Evolutionary conservation across 92 coral and sea anemone species (phyloP), one percentile per base, ranked within the genome.

Genomic region (Porites lobata): DNA sequence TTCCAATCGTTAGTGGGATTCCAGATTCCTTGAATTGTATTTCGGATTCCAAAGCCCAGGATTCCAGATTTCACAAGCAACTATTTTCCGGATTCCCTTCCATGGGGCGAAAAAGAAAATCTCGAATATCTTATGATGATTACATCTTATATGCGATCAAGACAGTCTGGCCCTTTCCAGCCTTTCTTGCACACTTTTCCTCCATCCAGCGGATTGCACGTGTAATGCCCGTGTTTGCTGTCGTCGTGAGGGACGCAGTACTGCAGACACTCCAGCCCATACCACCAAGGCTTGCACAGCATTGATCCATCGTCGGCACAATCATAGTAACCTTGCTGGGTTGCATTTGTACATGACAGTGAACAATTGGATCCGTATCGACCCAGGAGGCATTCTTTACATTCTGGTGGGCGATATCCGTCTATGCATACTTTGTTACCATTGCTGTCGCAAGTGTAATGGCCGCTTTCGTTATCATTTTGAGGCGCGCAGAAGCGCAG

Each of bases 361-460:
- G 93, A 82, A 64, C 98, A 95, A 18, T 77, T 76, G 5, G 87
- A 67, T 0, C 98, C 96, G 79, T 81, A 89, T 91, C 98, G 88
- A 57, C 91, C 80, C 53, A 57, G 73, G 14, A 86, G 74, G 86
- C 98, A 94, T 13, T 84, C 80, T 19, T 12, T 43, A n/a, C 92
- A 91, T 8, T 91, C 86, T 1, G 75, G 67, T 3, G 76, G 80
- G 5, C 89, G 82, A 71, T 83, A 91, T n/a, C 77, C 81, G n/a
- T 79, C 59, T 12, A 26, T 18, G 75, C 89, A 92, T 18, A 90
- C 85, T 70, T 89, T 82, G 72, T 73, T 66, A 43, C 92, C 91
- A 19, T 76, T 22, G 65, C 43, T 70, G 83, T 81, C 90, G 22
- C 90, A 90, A 19, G 73, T 86, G 87, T 79, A 90, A 57, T 75